phyloP scores from a whole-genome alignment of 2,888 invertebrate species.

The Amphimallon solstitiale region DNA sequence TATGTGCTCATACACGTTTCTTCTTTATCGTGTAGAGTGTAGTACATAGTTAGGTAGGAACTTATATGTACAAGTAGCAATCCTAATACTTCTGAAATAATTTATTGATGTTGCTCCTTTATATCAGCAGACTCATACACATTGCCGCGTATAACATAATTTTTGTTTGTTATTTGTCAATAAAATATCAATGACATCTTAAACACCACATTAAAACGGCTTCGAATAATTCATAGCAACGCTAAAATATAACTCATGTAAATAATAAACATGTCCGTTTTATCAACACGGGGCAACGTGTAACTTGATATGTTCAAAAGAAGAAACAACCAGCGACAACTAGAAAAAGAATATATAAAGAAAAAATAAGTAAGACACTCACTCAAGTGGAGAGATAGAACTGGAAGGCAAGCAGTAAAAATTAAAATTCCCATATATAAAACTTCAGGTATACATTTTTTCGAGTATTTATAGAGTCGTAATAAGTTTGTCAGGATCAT shows the following conservation, averaged over 20 bases:
- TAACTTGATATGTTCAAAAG: slow-evolving; percentile 48
- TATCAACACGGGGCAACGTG: slow-evolving; percentile 48
- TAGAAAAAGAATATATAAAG: slow-evolving; percentile 33
- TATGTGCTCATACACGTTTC: no score
- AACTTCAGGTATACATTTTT: slow-evolving; percentile 55
- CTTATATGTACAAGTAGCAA: no score
- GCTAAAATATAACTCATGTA: slow-evolving; percentile 42
- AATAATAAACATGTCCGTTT: slow-evolving; percentile 50
- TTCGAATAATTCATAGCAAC: slow-evolving; percentile 26
- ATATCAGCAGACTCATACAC: no score
- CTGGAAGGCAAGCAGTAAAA: slow-evolving; percentile 50
- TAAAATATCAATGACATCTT: not conserved
- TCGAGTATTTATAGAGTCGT: slow-evolving; percentile 62
- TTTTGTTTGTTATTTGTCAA: no score
- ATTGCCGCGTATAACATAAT: no score
- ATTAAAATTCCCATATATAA: slow-evolving; percentile 57
- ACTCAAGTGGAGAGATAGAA: slow-evolving; percentile 22
- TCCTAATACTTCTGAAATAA: no score
- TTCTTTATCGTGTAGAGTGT: no score
- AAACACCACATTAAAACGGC: slow-evolving; percentile 6
- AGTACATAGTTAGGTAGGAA: no score
- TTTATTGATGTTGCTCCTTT: no score
- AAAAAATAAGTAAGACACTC: slow-evolving; percentile 12
- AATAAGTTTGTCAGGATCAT: slow-evolving; percentile 62
- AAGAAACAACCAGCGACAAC: slow-evolving; percentile 33